These are phyloP conservation scores for Hippopotamyrus pictus DNA, from an alignment of 2,797 vertebrate genomes.

Conservation along the genomic window DNA sequence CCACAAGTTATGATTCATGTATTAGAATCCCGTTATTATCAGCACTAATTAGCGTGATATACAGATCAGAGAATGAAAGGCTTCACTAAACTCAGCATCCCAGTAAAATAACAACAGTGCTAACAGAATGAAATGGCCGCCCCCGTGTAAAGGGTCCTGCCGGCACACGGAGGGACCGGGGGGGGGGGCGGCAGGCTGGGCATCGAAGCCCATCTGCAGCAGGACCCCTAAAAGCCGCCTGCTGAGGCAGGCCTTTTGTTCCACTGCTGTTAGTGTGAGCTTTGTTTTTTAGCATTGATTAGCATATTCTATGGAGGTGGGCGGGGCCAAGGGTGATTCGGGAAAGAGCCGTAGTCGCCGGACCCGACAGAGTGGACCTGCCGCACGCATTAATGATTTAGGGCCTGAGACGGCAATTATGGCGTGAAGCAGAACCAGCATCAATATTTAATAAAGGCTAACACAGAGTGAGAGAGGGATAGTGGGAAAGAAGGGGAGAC, in stretches of 20 bases:
- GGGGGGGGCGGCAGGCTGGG: background rate
- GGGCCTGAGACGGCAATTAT: constrained; percentile 98
- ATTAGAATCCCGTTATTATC: background rate
- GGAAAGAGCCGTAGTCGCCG: constrained; percentile 84
- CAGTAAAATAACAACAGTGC: background rate
- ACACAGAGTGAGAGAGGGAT: constrained; percentile 66
- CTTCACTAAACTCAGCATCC: background rate
- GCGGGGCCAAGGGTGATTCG: constrained; percentile 45
- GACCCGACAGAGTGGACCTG: constrained; percentile 93
- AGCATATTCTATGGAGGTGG: constrained; percentile 60
- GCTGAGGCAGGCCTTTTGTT: background rate
- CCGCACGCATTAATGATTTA: constrained; percentile 97
- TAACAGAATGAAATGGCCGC: background rate
- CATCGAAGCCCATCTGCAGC: background rate
- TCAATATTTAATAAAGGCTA: constrained; percentile 98
- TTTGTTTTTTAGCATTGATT: constrained; percentile 16
- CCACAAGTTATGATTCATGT: background rate
- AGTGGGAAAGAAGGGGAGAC: background rate
- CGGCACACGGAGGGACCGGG: background rate
- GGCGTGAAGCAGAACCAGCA: constrained; percentile 88
- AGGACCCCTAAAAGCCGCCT: background rate
- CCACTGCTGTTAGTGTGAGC: background rate
- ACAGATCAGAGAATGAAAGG: background rate
- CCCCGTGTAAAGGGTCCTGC: background rate
- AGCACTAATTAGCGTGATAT: background rate